Evolutionary conservation across 2,888 invertebrate genomes (phyloP).

Genomic region (Bursaphelenchus okinawaensis): DNA sequence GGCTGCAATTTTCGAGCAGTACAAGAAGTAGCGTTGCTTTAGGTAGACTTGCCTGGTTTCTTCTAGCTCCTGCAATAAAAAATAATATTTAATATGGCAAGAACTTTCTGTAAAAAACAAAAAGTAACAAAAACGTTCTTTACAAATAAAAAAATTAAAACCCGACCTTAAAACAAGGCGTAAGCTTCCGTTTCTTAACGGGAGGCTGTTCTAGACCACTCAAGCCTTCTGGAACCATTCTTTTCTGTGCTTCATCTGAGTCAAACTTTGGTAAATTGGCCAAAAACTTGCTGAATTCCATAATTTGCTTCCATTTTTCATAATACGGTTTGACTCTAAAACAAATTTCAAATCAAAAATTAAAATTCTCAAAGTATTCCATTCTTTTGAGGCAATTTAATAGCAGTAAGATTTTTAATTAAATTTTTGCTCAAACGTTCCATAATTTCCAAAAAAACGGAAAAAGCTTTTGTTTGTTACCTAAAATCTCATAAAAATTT

Average conservation of each 20-base stretch:
- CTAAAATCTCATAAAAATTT: no score
- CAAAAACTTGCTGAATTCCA: background rate
- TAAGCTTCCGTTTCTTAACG: background rate
- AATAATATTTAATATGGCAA: no score
- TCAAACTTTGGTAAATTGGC: background rate
- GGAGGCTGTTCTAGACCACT: background rate
- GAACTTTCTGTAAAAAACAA: background rate
- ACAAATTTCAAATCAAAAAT: no score
- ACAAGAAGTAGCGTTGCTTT: background rate
- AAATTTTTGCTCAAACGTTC: no score
- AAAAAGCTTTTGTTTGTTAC: no score
- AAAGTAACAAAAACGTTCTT: background rate
- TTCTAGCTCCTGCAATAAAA: background rate
- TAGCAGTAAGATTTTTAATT: no score
- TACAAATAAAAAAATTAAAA: background rate
- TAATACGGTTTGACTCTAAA: background rate
- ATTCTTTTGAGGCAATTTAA: no score
- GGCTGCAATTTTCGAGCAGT: background rate
- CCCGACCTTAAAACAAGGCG: background rate
- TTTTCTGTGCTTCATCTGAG: background rate
- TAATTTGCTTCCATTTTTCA: background rate
- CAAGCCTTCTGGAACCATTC: background rate
- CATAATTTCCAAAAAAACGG: no score
- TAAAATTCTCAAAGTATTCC: no score
- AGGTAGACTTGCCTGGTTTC: background rate